Evolutionary conservation across 2,113 vertebrate genomes (phyloP), one percentile per base, ranked within the genome.

Genomic region (Sitta europaea): DNA sequence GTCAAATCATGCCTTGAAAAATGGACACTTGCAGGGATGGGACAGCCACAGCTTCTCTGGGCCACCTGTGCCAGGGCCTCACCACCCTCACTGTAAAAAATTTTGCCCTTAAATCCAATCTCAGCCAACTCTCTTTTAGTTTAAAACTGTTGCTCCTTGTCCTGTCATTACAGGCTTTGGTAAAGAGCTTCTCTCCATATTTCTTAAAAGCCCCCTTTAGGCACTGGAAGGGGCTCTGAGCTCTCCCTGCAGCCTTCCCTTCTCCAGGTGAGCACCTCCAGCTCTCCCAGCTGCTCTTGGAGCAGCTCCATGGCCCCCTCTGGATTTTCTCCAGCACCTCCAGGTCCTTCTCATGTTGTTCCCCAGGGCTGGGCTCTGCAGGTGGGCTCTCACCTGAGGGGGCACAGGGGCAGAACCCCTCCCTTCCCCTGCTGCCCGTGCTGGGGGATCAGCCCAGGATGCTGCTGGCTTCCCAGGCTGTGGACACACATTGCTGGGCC

Each of bases 381-480:
- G 68, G 42, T 29, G 62, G 2, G 2, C 11, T 72, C n/a, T 42
- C 47, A 36, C 5, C 14, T 38, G 48, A 35, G 58, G 0, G 31
- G 33, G 31, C 2, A 58, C 14, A 79, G 20, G 22, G 19, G 15
- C 8, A 74, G 25, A 57, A 62, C 27, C 42, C 0, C 38, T 36
- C 0, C n/a, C 24, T 36, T 55, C 0, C 1, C 27, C 51, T 70
- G 29, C 11, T 78, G 70, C 5, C n/a, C 74, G 54, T 0, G 0
- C 35, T 55, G 9, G 2, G 38, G 54, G 63, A 24, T 21, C 12
- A 63, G 63, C 79, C 57, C 58, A 50, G 51, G 38, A 6, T 3
- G 2, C 1, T 0, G 0, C 1, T 43, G 76, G 45, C 4, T 15
- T 50, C 45, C 45, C 72, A 35, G 12, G 51, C 40, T 70, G 25